Percentiles rank a stretch among this genome's conserved stretches.
Evolutionary conservation across 2,888 invertebrate species (phyloP).

Genomic region (Parthenolecanium corni): DNA sequence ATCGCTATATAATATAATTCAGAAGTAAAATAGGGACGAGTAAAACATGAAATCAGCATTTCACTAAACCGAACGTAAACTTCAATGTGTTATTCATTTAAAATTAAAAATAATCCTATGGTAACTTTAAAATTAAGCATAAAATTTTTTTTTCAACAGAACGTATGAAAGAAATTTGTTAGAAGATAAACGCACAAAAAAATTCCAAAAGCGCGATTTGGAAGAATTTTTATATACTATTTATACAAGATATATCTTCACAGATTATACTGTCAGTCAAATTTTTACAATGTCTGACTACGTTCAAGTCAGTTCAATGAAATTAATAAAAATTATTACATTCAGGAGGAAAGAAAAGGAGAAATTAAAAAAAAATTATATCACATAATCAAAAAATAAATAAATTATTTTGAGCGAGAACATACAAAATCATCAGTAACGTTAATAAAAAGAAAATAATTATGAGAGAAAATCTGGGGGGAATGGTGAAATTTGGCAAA

Average conservation of each 20-base stretch:
- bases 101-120: conserved; percentile 22
- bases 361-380: neutral
- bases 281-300: neutral
- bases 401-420: conserved; percentile 6
- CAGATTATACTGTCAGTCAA: neutral
- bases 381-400: neutral
- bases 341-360: neutral
- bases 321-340: conserved; percentile 8
- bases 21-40: conserved; percentile 1
- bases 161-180: too few relatives aligned
- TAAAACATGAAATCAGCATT: neutral
- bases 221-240: too few relatives aligned
- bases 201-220: too few relatives aligned
- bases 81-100: neutral
- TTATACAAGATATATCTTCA: too few relatives aligned
- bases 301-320: neutral
- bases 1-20: neutral
- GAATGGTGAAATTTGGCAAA: conserved; percentile 26
- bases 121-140: conserved; percentile 25
- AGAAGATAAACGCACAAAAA: too few relatives aligned
- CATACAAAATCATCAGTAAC: conserved; percentile 2
- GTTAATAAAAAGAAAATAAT: neutral
- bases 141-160: neutral
- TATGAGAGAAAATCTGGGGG: neutral
- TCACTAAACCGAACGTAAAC: neutral